phyloP scores from a whole-genome alignment of 2,113 vertebrate genomes.

The Eolophus roseicapilla region DNA sequence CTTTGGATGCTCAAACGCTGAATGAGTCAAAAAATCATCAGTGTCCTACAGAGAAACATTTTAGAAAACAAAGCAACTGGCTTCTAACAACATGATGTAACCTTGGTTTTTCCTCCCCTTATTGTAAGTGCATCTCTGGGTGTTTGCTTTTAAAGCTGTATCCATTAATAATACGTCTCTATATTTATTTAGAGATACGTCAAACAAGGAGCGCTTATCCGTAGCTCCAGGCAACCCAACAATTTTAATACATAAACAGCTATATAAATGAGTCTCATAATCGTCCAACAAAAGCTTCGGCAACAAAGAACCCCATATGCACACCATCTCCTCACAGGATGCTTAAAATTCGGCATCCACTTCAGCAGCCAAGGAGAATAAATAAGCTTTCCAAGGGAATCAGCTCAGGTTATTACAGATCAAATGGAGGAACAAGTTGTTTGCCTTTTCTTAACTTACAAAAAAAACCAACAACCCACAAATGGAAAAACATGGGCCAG shows the following conservation, averaged over 20 bases:
- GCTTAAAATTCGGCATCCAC: not conserved
- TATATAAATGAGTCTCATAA: constrained; percentile 44
- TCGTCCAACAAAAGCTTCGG: constrained; percentile 1
- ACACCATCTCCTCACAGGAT: constrained; percentile 5
- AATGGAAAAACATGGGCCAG: constrained; percentile 29
- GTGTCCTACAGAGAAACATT: constrained; percentile 50
- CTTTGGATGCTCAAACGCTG: constrained; percentile 42
- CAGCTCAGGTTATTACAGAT: constrained; percentile 41
- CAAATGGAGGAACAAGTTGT: constrained; percentile 32
- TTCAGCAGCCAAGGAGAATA: constrained; percentile 42
- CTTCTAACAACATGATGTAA: constrained; percentile 65
- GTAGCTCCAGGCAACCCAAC: constrained; percentile 55
- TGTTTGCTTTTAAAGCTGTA: constrained; percentile 62
- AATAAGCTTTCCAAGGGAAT: constrained; percentile 44
- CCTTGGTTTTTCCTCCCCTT: constrained; percentile 58
- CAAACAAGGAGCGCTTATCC: constrained; percentile 39
- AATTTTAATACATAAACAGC: constrained; percentile 57
- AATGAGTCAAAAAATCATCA: constrained; percentile 69
- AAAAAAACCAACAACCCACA: not conserved
- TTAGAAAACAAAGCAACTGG: constrained; percentile 64
- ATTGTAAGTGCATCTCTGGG: constrained; percentile 59
- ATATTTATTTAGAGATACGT: constrained; percentile 63
- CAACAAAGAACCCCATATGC: constrained; percentile 26
- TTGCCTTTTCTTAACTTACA: constrained; percentile 17
- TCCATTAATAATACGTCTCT: constrained; percentile 52